Percentiles rank a stretch among this genome's conserved stretches.
Evolutionary conservation across 1,140 invertebrate genomes (phyloP).

Genomic region (Agrypnia vestita): DNA sequence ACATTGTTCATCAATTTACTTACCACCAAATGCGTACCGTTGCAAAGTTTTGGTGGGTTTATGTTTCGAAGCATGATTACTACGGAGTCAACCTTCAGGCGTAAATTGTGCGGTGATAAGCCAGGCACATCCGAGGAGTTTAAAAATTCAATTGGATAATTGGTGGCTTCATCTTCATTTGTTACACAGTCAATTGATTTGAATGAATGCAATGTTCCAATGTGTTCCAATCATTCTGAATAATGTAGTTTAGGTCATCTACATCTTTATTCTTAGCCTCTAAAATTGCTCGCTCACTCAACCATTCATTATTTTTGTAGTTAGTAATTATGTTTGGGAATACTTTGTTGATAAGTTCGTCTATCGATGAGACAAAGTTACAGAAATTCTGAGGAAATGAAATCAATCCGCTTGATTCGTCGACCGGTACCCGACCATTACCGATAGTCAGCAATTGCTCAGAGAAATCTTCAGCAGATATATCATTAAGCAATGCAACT

Average conservation of each 20-base stretch:
- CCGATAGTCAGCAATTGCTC: too few relatives aligned
- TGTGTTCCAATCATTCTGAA: background rate
- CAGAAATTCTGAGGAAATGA: too few relatives aligned
- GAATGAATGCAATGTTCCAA: background rate
- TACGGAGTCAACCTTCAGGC: background rate
- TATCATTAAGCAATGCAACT: too few relatives aligned
- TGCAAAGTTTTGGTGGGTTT: background rate
- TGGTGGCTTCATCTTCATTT: background rate
- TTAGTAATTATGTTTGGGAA: background rate
- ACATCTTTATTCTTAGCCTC: background rate
- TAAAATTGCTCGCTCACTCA: background rate
- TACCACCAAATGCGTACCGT: background rate
- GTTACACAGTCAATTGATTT: background rate
- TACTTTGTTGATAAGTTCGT: background rate
- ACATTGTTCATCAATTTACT: background rate
- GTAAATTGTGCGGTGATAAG: background rate
- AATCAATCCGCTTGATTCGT: too few relatives aligned
- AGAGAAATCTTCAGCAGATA: too few relatives aligned
- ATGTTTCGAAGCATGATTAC: background rate
- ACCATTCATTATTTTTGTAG: background rate
- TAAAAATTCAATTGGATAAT: background rate
- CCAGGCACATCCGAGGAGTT: background rate
- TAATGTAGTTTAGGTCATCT: background rate
- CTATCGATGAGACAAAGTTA: too few relatives aligned
- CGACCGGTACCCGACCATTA: too few relatives aligned